A percentile compares a stretch with the other conserved stretches of the same genome.
Conservation (phyloP, 2,113 vertebrate genomes). For the Holacanthus passer region DNA sequence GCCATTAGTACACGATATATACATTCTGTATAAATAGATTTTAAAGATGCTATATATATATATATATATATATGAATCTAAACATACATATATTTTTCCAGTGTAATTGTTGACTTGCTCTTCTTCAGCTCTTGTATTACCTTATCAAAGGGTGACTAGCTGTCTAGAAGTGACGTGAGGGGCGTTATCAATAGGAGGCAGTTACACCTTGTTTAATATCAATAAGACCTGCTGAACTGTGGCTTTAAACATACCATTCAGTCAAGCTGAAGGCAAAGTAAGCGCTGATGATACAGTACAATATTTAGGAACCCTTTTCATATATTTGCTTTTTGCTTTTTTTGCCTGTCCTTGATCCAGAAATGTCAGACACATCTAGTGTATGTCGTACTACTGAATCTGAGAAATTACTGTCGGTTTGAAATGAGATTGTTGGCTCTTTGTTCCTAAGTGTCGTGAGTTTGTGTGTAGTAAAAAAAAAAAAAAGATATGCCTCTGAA, state of each 20-base stretch:
- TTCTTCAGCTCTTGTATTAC: slow-evolving; percentile 83
- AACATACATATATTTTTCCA: slow-evolving; percentile 90
- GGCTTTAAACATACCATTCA: slow-evolving; percentile 79
- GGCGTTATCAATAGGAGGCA: slow-evolving; percentile 71
- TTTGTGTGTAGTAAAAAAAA: slow-evolving; percentile 69
- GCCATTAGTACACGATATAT: slow-evolving; percentile 86
- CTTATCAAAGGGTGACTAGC: slow-evolving; percentile 75
- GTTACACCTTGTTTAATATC: slow-evolving; percentile 70
- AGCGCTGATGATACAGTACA: slow-evolving; percentile 41
- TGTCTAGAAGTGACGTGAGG: slow-evolving; percentile 79
- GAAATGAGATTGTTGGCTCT: slow-evolving; percentile 72
- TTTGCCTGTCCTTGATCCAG: slow-evolving; percentile 64
- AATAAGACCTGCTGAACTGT: slow-evolving; percentile 84
- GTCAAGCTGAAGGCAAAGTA: slow-evolving; percentile 68
- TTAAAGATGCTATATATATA: slow-evolving; percentile 87
- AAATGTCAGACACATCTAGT: slow-evolving; percentile 66
- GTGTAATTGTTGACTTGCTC: slow-evolving; percentile 86
- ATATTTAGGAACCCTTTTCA: slow-evolving; percentile 63
- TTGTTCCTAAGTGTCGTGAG: slow-evolving; percentile 75
- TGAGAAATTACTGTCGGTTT: slow-evolving; percentile 68
- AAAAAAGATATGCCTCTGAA: slow-evolving; percentile 66
- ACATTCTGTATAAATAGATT: slow-evolving; percentile 87
- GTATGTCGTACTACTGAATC: slow-evolving; percentile 73
- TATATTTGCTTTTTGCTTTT: slow-evolving; percentile 55
- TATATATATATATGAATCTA: slow-evolving; percentile 89